Base-by-base conservation (phyloP, 2,888 invertebrate species). In the Cryptops parisi region DNA sequence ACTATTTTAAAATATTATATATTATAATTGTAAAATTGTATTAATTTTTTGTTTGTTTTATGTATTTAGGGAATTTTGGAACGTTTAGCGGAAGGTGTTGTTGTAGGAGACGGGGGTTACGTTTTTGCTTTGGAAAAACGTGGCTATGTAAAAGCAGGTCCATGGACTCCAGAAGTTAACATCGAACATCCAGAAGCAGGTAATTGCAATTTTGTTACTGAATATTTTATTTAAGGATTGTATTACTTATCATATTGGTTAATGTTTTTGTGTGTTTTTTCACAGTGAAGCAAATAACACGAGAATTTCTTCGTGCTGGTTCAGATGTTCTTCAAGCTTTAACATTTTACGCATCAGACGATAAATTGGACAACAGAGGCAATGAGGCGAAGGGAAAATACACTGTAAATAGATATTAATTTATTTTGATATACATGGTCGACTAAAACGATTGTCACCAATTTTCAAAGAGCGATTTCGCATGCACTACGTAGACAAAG, bases 101-200 rank as follows among this genome's bases (percentile, higher is more conserved):
- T 70, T 15, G 61, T 69, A 39, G 70, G 69, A 3, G 70, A 71
- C 58, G 70, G 70, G 12, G 70, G 70, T 0, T 70, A 69, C 57
- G 68, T 71, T 25, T 70, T 70, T 56, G 68, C 68, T 17, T 58
- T 70, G 49, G 70, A 70, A 59, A 70, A 70, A 57, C 58, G 70
- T 27, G 70, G 70, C 9, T 71, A 70, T 54, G 68, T 70, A 17
- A 68, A 69, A 58, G 70, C 70, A 3, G 70, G 70, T n/a, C 68
- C 70, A n/a, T 70, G 69, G 69, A 71, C 70, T 1, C 70, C 70
- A 0, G 70, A 70, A 55, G 69, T 65, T 6, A 61, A 62, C 6
- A 61, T 69, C 1, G 70, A 71, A 56, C 58, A 70, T 55, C 70
- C 70, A 2, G 68, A 71, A 48, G 69, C 68, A 25, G 68, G 67